A percentile compares a stretch with the other conserved stretches of the same genome.
phyloP scores from a whole-genome alignment of 2,113 vertebrate species.

The Pelusios castaneus region DNA sequence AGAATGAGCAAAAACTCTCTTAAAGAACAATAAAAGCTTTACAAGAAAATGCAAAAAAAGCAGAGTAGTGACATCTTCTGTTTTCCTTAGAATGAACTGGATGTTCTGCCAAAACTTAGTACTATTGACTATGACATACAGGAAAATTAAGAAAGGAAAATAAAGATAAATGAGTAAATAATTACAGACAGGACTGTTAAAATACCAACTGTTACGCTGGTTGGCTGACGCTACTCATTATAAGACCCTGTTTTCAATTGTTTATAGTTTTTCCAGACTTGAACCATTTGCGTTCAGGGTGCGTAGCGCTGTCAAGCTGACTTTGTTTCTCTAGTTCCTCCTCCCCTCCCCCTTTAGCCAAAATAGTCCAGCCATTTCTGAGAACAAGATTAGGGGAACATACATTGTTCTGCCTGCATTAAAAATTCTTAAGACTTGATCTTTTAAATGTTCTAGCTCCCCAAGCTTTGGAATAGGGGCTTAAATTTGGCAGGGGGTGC shows the following conservation, averaged over 20 bases:
- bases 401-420: background rate
- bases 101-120: background rate
- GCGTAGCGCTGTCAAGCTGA: background rate
- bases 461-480: background rate
- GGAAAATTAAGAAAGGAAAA: background rate
- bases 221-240: background rate
- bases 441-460: background rate
- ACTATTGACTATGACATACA: background rate
- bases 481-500: background rate
- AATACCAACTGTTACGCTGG: background rate
- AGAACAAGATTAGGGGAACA: background rate
- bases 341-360: too few relatives aligned
- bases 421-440: background rate
- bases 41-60: background rate
- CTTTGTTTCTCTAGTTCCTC: background rate
- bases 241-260: background rate
- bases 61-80: fast-evolving
- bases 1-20: background rate
- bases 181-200: background rate
- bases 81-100: background rate
- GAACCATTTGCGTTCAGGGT: background rate
- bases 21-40: background rate
- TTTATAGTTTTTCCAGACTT: background rate
- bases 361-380: background rate
- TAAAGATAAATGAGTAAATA: background rate